phyloP scores from a whole-genome alignment of 2,888 invertebrate genomes.

The Philopedon plagiatum region DNA sequence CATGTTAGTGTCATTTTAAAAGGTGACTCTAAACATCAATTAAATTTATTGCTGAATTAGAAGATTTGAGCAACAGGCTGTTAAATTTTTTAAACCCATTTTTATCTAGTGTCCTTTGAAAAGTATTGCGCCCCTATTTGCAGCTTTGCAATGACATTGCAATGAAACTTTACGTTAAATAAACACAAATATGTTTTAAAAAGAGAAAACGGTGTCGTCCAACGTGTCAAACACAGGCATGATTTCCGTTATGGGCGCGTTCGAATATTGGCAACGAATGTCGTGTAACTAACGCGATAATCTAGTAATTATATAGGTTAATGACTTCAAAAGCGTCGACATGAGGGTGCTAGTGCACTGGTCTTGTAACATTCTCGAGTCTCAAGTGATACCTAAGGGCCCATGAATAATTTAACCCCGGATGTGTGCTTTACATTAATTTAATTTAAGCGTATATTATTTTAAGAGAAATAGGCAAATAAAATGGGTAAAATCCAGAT shows the following conservation, averaged over 20 bases:
- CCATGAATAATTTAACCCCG: neutral
- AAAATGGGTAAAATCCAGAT: no score
- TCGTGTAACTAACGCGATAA: constrained; percentile 17
- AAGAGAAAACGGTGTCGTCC: neutral
- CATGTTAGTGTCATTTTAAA: no score
- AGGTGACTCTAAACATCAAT: no score
- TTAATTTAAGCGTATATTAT: neutral
- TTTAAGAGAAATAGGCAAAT: neutral
- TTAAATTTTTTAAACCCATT: no score
- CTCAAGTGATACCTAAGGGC: neutral
- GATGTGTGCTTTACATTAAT: neutral
- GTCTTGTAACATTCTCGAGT: neutral
- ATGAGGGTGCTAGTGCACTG: neutral
- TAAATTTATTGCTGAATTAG: no score
- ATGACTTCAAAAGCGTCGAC: constrained; percentile 6
- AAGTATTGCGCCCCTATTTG: no score
- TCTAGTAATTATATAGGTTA: constrained; percentile 19
- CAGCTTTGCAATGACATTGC: no score
- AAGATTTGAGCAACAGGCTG: no score
- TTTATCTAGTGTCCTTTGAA: no score
- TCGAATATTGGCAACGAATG: constrained; percentile 8
- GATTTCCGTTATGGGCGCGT: constrained; percentile 12
- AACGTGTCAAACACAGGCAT: constrained; percentile 9
- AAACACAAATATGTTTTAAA: neutral
- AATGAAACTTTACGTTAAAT: neutral